Percentiles rank a stretch among this genome's conserved stretches.
Evolutionary conservation across 2,888 invertebrate species (phyloP).

Genomic region (Leptopilina myrica): DNA sequence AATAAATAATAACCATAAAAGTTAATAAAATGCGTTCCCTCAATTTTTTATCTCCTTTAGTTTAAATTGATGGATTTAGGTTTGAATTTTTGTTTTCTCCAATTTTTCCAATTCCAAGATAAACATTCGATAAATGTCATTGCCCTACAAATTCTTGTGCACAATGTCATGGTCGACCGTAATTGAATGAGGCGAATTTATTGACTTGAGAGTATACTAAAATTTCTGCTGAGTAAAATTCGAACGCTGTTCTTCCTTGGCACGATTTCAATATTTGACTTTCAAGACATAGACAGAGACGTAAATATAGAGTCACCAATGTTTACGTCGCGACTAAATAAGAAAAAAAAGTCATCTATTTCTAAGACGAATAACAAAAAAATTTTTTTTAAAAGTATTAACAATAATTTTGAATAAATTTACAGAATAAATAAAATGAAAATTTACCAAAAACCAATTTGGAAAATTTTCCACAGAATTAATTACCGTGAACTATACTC

Average conservation of each 20-base stretch:
- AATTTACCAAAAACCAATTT: too few relatives aligned
- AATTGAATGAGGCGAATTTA: slow-evolving; percentile 33
- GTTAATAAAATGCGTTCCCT: too few relatives aligned
- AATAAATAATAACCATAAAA: too few relatives aligned
- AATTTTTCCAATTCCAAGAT: not conserved
- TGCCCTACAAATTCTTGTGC: not conserved
- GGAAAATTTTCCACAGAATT: too few relatives aligned
- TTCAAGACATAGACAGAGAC: slow-evolving; percentile 44
- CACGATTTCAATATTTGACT: slow-evolving; percentile 47
- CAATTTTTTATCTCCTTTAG: too few relatives aligned
- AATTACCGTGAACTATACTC: too few relatives aligned
- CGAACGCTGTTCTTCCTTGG: slow-evolving; percentile 51
- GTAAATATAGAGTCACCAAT: not conserved
- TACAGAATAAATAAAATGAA: too few relatives aligned
- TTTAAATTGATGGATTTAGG: not conserved
- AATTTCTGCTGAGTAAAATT: slow-evolving; percentile 32
- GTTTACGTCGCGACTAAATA: too few relatives aligned
- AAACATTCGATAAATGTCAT: not conserved
- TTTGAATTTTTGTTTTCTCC: not conserved
- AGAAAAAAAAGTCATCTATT: too few relatives aligned
- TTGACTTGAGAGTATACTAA: slow-evolving; percentile 15
- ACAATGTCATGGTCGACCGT: slow-evolving; percentile 51
- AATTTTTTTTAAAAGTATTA: too few relatives aligned
- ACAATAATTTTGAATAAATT: too few relatives aligned
- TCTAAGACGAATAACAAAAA: too few relatives aligned